A percentile compares a stretch with the other conserved stretches of the same genome.
phyloP scores from a whole-genome alignment of 2,113 vertebrate species.

The Sporophila hypoxantha region DNA sequence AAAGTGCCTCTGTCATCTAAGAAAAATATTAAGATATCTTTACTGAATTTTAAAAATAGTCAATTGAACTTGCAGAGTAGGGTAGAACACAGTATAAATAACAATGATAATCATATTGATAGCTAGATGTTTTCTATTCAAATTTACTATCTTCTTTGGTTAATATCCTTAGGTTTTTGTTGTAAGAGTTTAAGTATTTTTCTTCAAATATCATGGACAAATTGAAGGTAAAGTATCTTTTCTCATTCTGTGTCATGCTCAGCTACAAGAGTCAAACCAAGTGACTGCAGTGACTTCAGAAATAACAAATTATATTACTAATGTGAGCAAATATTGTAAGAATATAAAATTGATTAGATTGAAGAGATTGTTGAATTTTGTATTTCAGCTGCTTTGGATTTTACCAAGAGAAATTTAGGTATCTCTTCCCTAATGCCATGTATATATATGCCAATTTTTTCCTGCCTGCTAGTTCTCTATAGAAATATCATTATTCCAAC shows the following conservation, averaged over 20 bases:
- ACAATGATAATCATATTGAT: background rate
- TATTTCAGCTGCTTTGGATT: conserved; percentile 27
- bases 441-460: background rate
- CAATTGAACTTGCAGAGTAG: background rate
- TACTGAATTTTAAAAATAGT: background rate
- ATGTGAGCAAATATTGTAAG: background rate
- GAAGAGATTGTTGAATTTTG: background rate
- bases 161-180: background rate
- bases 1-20: background rate
- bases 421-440: background rate
- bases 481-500: conserved; percentile 58
- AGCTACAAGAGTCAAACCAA: background rate
- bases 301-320: background rate
- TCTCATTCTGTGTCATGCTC: background rate
- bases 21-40: background rate
- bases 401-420: conserved; percentile 15
- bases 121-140: background rate
- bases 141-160: background rate
- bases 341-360: background rate
- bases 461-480: conserved; percentile 4
- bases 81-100: background rate
- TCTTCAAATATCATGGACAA: background rate
- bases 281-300: background rate
- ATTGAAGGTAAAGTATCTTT: background rate
- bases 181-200: background rate